Evolutionary conservation across 2,888 invertebrate genomes (phyloP).

Genomic region (Andrena marginata): DNA sequence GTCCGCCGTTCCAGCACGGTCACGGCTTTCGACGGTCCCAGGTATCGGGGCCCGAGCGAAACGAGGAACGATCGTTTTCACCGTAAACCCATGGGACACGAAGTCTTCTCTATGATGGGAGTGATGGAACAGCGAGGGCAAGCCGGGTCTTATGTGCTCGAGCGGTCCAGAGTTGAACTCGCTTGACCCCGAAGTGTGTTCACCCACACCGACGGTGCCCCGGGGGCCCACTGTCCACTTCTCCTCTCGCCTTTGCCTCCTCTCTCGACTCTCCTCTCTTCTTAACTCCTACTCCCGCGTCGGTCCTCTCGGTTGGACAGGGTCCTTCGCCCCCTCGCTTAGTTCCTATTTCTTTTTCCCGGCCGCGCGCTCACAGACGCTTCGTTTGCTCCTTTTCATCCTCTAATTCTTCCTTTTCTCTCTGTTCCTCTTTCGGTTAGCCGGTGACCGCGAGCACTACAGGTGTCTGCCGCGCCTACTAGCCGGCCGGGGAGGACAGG

Average conservation of each 20-base stretch:
- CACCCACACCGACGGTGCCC: slow-evolving; percentile 79
- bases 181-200: slow-evolving; percentile 79
- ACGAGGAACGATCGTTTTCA: slow-evolving; percentile 62
- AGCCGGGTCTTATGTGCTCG: slow-evolving; percentile 69
- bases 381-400: slow-evolving; percentile 74
- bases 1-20: neutral
- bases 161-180: slow-evolving; percentile 79
- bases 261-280: slow-evolving; percentile 23
- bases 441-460: slow-evolving; percentile 72
- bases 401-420: slow-evolving; percentile 66
- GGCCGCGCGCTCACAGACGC: slow-evolving; percentile 63
- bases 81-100: slow-evolving; percentile 67
- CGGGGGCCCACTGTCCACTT: slow-evolving; percentile 71
- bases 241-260: slow-evolving; percentile 59
- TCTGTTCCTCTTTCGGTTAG: slow-evolving; percentile 34
- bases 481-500: slow-evolving; percentile 31
- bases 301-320: slow-evolving; percentile 31
- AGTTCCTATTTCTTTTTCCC: slow-evolving; percentile 56
- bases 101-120: slow-evolving; percentile 47
- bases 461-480: slow-evolving; percentile 79
- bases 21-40: slow-evolving; percentile 3
- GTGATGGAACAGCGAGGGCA: slow-evolving; percentile 52
- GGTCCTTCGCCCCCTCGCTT: slow-evolving; percentile 11
- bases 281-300: slow-evolving; percentile 33
- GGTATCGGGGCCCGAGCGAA: neutral